These are phyloP conservation scores for Gasteruption jaculator DNA, from an alignment of 2,888 invertebrate genomes.

Conservation along the genomic window DNA sequence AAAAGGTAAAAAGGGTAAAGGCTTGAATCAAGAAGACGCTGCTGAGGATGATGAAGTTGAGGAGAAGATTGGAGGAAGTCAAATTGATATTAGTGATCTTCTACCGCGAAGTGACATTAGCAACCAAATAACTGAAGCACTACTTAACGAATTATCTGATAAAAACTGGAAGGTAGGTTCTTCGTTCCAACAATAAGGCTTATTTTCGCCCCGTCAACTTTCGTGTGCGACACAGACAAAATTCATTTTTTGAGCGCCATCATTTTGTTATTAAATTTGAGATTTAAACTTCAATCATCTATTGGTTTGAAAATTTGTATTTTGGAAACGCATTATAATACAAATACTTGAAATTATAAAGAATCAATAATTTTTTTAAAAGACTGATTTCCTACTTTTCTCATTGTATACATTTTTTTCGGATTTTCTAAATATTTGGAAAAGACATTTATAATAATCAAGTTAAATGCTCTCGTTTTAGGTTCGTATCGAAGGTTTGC, in stretches of 20 bases:
- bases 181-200: no score
- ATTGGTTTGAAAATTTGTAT: no score
- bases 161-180: slow-evolving; percentile 84
- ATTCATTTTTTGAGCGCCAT: no score
- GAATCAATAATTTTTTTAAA: neutral
- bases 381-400: slow-evolving; percentile 3
- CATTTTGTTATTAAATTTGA: no score
- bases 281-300: no score
- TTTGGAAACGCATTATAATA: no score
- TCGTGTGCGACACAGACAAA: no score
- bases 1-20: slow-evolving; percentile 30
- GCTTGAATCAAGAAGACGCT: slow-evolving; percentile 49
- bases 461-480: no score
- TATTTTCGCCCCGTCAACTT: no score
- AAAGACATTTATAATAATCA: neutral
- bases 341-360: slow-evolving; percentile 1
- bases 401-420: neutral
- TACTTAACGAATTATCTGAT: slow-evolving; percentile 77
- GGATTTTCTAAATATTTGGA: neutral
- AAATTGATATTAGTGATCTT: slow-evolving; percentile 57
- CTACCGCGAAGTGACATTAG: slow-evolving; percentile 78
- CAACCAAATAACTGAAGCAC: slow-evolving; percentile 72
- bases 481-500: slow-evolving; percentile 55
- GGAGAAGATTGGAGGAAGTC: slow-evolving; percentile 52
- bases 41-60: slow-evolving; percentile 53